These are phyloP conservation scores for Carabus problematicus DNA, from an alignment of 2,888 invertebrate species.

Conservation along the genomic window DNA sequence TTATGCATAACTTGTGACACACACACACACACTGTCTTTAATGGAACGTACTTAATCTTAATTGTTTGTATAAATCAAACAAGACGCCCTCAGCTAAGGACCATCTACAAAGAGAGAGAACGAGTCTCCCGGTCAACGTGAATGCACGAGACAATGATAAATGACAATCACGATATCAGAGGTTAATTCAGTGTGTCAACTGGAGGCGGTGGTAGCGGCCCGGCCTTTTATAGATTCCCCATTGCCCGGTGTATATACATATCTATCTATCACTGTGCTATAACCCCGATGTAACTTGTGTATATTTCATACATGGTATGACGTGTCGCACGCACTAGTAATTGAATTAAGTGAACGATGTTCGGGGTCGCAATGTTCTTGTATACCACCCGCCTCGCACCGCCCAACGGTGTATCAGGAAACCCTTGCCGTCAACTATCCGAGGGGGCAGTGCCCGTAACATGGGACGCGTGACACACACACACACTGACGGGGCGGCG, in stretches of 20 bases:
- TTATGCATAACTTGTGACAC: constrained; percentile 18
- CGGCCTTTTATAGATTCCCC: too few relatives aligned
- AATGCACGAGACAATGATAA: constrained; percentile 43
- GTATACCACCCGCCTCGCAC: too few relatives aligned
- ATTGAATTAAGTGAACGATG: too few relatives aligned
- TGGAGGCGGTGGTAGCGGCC: too few relatives aligned
- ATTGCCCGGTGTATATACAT: too few relatives aligned
- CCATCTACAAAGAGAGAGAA: too few relatives aligned
- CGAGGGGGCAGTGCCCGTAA: constrained; percentile 15
- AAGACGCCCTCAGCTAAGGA: not conserved
- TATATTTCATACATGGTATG: too few relatives aligned
- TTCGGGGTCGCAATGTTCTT: too few relatives aligned
- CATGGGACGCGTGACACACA: not conserved
- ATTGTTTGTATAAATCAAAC: constrained; percentile 44
- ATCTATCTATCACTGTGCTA: too few relatives aligned
- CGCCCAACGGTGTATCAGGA: too few relatives aligned
- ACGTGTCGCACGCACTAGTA: too few relatives aligned
- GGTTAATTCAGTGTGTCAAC: constrained; percentile 41
- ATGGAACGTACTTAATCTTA: constrained; percentile 28
- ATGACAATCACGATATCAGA: constrained; percentile 45
- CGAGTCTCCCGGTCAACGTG: not conserved
- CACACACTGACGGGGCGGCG: constrained; percentile 20
- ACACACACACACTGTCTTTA: constrained; percentile 15
- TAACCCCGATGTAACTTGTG: too few relatives aligned
- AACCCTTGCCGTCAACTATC: not conserved